Base-by-base conservation (phyloP, 2,888 invertebrate species). In the Temnothorax ravouxi region DNA sequence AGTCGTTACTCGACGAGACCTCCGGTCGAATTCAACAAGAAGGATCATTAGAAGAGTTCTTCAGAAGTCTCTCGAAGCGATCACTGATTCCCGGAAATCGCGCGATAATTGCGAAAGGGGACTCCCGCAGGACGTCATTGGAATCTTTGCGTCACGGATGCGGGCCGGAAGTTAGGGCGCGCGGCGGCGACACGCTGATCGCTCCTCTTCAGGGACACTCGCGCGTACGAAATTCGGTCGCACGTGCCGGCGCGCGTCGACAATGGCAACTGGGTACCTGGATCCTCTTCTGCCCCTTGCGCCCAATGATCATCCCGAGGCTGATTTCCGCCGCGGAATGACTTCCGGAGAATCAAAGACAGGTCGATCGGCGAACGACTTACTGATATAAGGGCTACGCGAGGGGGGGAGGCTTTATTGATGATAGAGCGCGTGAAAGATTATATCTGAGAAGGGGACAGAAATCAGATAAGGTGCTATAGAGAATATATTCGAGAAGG, bases 201-300 rank as follows among this genome's bases (percentile, higher is more conserved):
- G 47, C 47, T 34, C 0, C 34, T 50, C 34, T 50, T 62, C 21
- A 21, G 47, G 34, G 34, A 62, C 13, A 52, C 41, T 21, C 34
- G 62, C 62, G 15, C 34, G n/a, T n/a, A 34, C 44, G 21, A 21
- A 56, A 71, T 69, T 80, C 21, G 71, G 2, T 50, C 38, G 71
- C 59, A 69, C 62, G 52, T 77, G 41, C 15, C 54, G 54, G 67
- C 29, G n/a, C 29, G 59, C 5, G 15, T 59, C 59, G 71, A 71
- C 47, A 59, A 80, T 80, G 59, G 34, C 47, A 59, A 38, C 15
- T 71, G 59, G 44, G 69, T 80, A 80, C 59, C 79, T 80, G 69
- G 71, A 80, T 38, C 25, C 25, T 47, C 34, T 47, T 47, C 38
- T 71, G 47, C 59, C 21, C 18, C 69, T 59, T 44, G 64, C 66